Base-by-base conservation (phyloP, 2,797 vertebrate genomes). In the Halcyon smyrnensis region DNA sequence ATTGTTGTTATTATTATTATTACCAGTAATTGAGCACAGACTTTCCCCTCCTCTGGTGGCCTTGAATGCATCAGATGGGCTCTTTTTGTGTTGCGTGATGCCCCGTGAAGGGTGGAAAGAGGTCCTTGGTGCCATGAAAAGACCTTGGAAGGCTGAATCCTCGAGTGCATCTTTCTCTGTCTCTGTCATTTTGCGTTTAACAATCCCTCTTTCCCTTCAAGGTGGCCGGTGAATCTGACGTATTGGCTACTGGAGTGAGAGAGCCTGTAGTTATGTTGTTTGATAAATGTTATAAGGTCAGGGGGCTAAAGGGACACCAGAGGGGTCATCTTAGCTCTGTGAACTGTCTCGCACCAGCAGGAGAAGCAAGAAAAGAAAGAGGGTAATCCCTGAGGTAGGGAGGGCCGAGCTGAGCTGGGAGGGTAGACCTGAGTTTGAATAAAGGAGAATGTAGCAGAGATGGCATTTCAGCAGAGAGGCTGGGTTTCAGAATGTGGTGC, bases 1-100 rank as follows among this genome's bases (percentile, higher is more conserved):
- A 94, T 98, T 97, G 13, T 95, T 97, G 32, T 96, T 70, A 39
- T 70, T 95, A 95, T 97, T 95, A 95, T 87, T 97, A 94, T 51
- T 51, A 51, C 95, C 95, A 90, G 83, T 97, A 97, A 97, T 97
- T 97, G 97, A 97, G 84, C 97, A 97, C 93, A 96, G 96, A 90
- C 90, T 90, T 95, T 89, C 90, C 89, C 86, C 95, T 91, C 94
- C 94, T 93, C 95, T 43, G 81, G 93, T 94, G 87, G 95, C 97
- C 95, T 95, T 7, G 8, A 92, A 84, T 30, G 7, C 96, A 92
- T 96, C 75, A 16, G 81, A 91, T 95, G 2, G 5, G 82, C 86
- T 90, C 50, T 16, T 91, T 93, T 82, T 1, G 0, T 93, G 87
- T 95, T 92, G 88, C 3, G 28, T 91, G 93, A 95, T 11, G 82